phyloP scores from a whole-genome alignment of 2,113 vertebrate species.

The Vulpes ferrilata region DNA sequence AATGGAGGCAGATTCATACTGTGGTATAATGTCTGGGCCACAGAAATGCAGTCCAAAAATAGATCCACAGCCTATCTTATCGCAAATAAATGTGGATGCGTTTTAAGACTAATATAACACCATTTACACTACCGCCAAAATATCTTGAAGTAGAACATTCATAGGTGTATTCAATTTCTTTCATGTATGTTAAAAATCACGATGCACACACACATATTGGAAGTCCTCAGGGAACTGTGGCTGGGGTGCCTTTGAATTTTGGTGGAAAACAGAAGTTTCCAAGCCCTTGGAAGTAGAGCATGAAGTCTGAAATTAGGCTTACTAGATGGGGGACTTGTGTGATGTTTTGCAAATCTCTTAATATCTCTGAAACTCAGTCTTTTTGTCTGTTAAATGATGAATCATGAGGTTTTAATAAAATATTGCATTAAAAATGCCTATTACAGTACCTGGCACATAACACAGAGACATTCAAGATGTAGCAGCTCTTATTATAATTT shows the following conservation, averaged over 20 bases:
- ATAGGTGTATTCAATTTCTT: background rate
- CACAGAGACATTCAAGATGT: background rate
- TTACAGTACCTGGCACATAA: background rate
- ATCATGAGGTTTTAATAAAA: background rate
- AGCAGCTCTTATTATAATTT: background rate
- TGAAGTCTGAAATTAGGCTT: background rate
- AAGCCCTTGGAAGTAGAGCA: background rate
- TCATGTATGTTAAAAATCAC: background rate
- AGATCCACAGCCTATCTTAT: background rate
- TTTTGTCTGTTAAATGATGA: background rate
- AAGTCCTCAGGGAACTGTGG: background rate
- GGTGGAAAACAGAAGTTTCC: background rate
- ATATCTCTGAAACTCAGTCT: background rate
- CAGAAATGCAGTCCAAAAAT: slow-evolving; percentile 44
- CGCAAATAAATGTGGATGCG: background rate
- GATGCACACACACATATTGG: background rate
- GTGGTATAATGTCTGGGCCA: background rate
- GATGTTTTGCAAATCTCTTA: background rate
- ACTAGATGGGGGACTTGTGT: background rate
- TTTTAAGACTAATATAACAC: background rate
- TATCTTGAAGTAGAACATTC: background rate
- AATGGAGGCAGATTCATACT: background rate
- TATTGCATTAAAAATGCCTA: background rate
- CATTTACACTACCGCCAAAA: background rate
- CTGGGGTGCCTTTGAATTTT: background rate